A percentile compares a stretch with the other conserved stretches of the same genome.
phyloP scores from a whole-genome alignment of 2,113 vertebrate species.

The Orcinus orca region DNA sequence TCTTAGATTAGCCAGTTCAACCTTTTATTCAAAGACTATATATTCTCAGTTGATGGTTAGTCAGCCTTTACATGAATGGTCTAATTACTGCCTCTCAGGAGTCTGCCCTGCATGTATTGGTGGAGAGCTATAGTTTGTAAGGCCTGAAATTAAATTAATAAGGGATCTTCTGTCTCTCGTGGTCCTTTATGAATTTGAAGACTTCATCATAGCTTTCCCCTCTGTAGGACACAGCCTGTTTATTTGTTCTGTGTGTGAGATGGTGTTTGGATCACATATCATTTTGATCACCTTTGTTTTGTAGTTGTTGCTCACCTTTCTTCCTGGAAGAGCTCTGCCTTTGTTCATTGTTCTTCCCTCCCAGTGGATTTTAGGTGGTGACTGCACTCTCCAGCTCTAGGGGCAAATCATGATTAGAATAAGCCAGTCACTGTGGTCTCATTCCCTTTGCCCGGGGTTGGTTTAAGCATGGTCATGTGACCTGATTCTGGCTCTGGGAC shows the following conservation, averaged over 20 bases:
- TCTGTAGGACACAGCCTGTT: background rate
- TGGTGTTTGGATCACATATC: background rate
- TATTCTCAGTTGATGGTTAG: background rate
- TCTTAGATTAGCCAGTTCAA: background rate
- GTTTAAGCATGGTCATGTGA: background rate
- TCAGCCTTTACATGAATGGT: background rate
- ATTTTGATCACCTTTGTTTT: background rate
- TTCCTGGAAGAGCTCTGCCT: background rate
- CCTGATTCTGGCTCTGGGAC: background rate
- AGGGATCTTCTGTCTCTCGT: background rate
- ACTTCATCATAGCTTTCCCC: background rate
- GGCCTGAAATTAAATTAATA: background rate
- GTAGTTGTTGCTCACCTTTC: background rate
- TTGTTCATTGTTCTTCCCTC: background rate
- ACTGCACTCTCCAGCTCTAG: background rate
- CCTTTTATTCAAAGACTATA: background rate
- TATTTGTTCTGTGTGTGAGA: background rate
- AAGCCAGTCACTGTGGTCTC: background rate
- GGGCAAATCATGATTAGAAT: background rate
- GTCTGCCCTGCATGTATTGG: background rate
- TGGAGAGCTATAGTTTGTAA: background rate
- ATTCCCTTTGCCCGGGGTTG: background rate
- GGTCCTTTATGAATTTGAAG: background rate
- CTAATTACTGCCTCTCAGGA: background rate
- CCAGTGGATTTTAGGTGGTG: background rate